These are phyloP conservation scores for Peromyscus eremicus DNA, from an alignment of 2,797 vertebrate genomes.

Conservation along the genomic window DNA sequence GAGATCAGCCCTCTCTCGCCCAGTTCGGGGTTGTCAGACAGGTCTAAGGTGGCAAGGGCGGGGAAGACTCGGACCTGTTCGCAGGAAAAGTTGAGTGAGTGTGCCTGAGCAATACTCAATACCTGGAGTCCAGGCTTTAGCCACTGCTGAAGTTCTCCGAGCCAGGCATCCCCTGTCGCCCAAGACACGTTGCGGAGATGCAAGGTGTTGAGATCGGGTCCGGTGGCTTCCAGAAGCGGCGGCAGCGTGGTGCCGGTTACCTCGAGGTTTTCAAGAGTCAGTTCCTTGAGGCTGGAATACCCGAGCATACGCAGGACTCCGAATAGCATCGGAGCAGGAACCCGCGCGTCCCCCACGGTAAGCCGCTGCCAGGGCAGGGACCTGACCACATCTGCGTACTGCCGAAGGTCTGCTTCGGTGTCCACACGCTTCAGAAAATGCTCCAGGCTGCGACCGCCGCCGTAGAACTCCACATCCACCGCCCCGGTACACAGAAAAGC, in stretches of 20 bases:
- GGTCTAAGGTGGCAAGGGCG: conserved; percentile 79
- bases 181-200: conserved; percentile 83
- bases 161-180: conserved; percentile 55
- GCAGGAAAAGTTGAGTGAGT: conserved; percentile 81
- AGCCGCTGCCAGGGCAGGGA: conserved; percentile 79
- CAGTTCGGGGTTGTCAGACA: conserved; percentile 85
- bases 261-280: conserved; percentile 83
- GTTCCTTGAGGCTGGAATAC: conserved; percentile 81
- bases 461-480: conserved; percentile 83
- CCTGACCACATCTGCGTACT: not conserved
- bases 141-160: conserved; percentile 79
- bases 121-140: conserved; percentile 80
- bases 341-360: conserved; percentile 72
- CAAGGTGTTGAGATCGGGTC: conserved; percentile 78
- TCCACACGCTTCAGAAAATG: conserved; percentile 8
- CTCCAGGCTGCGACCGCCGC: conserved; percentile 84
- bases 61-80: conserved; percentile 66
- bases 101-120: conserved; percentile 80
- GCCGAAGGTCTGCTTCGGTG: rapidly evolving
- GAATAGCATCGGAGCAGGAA: conserved; percentile 84
- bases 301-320: conserved; percentile 80
- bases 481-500: conserved; percentile 83
- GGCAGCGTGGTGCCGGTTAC: conserved; percentile 48
- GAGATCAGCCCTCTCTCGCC: conserved; percentile 54
- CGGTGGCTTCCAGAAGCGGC: not conserved